Conservation (phyloP, 2,888 invertebrate species). For the Notodonta ziczac region DNA sequence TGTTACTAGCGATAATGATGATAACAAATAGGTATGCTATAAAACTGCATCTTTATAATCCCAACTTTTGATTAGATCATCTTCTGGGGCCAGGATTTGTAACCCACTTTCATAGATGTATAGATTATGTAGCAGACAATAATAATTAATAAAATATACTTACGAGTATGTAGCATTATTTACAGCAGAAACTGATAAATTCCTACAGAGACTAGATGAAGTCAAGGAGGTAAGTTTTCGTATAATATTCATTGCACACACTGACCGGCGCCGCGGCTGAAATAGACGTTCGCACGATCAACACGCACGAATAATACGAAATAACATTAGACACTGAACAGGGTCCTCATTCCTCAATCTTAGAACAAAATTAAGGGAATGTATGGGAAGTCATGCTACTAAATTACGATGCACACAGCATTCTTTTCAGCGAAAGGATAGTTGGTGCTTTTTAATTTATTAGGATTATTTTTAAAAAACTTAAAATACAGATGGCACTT, state of each 20-base stretch:
- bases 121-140: not conserved
- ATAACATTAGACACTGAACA: not conserved
- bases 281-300: conserved; percentile 14
- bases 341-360: too few relatives aligned
- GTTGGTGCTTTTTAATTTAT: too few relatives aligned
- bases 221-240: conserved; percentile 43
- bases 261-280: conserved; percentile 15
- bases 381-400: too few relatives aligned
- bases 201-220: conserved; percentile 46
- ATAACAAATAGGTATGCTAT: too few relatives aligned
- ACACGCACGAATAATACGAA: not conserved
- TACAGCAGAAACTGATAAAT: conserved; percentile 60
- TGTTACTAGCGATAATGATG: too few relatives aligned
- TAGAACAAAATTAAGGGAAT: too few relatives aligned
- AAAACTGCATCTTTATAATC: not conserved
- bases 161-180: conserved; percentile 66
- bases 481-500: too few relatives aligned
- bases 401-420: too few relatives aligned
- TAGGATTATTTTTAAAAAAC: too few relatives aligned
- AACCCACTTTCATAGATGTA: not conserved
- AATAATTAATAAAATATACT: conserved; percentile 42
- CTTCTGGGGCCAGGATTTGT: not conserved
- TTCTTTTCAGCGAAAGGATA: too few relatives aligned
- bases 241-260: conserved; percentile 56
- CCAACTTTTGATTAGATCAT: not conserved